Base-by-base conservation (phyloP, 2,888 invertebrate genomes). In the Mamestra brassicae region DNA sequence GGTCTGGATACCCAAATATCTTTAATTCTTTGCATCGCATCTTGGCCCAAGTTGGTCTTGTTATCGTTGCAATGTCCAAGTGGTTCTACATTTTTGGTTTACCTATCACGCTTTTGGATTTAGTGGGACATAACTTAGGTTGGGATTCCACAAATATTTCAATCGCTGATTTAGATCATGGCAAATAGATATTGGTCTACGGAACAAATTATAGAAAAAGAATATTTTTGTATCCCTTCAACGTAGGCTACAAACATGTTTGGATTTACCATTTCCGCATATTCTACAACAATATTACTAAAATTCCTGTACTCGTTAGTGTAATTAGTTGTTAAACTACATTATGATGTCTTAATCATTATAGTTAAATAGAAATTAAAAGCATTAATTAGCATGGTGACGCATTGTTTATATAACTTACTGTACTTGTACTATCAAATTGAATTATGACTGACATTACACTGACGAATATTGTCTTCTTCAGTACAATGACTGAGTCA, bases 361-460 rank as follows among this genome's bases (percentile, higher is more conserved):
- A 63, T 69, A 50, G 61, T 78, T 76, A 76, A 69, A 65, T 81
- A 78, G 73, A 76, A 79, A 80, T 76, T 78, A 64, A 76, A 73
- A 71, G 52, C 38, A 67, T 63, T 70, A 78, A 86, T 86, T 84
- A 71, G 68, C 65, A 62, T n/a, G 4, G 47, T 86, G 86, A 86
- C 88, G 42, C 81, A 86, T 76, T 87, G 65, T 84, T 78, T 80
- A 80, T 66, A 75, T 76, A 73, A 71, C 81, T 69, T 72, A 61
- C 76, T 66, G 68, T 73, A 75, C 67, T 64, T 57, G 50, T 47
- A 15, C n/a, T 75, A 69, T 72, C 52, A 73, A 74, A 15, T 57
- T 57, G n/a, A 72, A 60, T 63, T 42, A 62, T 70, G 61, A 70
- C 34, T 62, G 55, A 71, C 47, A 42, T 72, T 52, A 66, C 4